Base-by-base conservation (phyloP, 2,797 vertebrate species). In the Eleutherodactylus coqui region DNA sequence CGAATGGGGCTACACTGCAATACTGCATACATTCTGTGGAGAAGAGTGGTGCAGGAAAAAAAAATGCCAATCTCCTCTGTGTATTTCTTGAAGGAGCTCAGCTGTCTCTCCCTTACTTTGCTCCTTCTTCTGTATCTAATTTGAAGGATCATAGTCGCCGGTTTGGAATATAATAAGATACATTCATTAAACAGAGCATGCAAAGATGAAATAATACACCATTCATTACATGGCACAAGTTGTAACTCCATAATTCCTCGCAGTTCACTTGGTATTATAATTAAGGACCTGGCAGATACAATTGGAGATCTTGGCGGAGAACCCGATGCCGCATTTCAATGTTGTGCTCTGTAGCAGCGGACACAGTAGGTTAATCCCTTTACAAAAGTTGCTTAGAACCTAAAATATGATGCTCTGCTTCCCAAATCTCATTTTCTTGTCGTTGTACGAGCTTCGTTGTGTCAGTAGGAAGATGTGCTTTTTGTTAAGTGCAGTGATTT, bases 311-410 rank as follows among this genome's bases (percentile, higher is more conserved):
- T 79, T 45, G 75, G 47, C 43, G 17, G 38, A 43, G 27, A 34
- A 34, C n/a, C 19, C 73, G 9, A 1, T 16, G 78, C 58, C 4
- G 58, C 76, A 79, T 79, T 79, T 34, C 36, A 41, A 79, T 64
- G 38, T 47, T 45, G 55, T 43, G 55, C 55, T 58, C 53, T 41
- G 51, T 58, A 24, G 53, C 77, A 19, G 55, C n/a, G 27, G 58
- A 79, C 78, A 64, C 53, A 79, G 38, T 13, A 79, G 38, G 58
- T 79, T 79, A 79, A 79, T 79, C 78, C 58, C n/a, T n/a, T 58
- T 10, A 60, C 24, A 47, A 70, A 79, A 64, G 78, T 79, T 64
- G 58, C 41, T 79, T 79, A 79, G 13, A 79, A 79, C 55, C 36
- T 62, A 64, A 58, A 64, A 79, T 79, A 43, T 16, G 77, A 79